Conservation (phyloP, 2,797 vertebrate species). For the Todus mexicanus region DNA sequence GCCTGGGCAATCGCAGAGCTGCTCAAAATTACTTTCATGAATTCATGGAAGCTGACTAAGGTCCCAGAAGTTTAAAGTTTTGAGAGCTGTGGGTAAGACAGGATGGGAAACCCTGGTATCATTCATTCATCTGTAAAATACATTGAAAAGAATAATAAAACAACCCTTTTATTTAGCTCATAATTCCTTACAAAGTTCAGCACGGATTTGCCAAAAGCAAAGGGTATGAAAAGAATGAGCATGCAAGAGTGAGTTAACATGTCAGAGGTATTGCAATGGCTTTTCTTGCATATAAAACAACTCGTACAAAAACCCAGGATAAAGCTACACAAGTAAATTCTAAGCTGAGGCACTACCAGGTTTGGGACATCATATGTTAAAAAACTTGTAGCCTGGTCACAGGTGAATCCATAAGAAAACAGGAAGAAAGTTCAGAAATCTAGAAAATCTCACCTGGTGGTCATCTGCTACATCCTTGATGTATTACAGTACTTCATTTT, state of each 20-base stretch:
- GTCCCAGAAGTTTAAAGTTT: not conserved
- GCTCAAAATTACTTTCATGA: not conserved
- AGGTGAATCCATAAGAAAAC: not conserved
- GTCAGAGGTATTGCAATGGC: not conserved
- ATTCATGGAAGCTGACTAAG: not conserved
- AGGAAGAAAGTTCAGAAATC: not conserved
- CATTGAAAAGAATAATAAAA: not conserved
- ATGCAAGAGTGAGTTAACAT: not conserved
- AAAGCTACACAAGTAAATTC: not conserved
- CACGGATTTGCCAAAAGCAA: not conserved
- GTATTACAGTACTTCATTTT: not conserved
- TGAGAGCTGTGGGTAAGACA: not conserved
- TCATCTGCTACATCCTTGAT: not conserved
- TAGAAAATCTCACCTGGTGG: not conserved
- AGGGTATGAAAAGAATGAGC: not conserved
- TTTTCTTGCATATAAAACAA: not conserved
- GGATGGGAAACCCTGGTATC: not conserved
- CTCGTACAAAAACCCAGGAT: not conserved
- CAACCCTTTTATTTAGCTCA: not conserved
- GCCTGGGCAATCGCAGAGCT: not conserved
- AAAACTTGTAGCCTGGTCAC: not conserved
- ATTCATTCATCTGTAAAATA: not conserved
- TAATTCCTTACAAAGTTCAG: not conserved
- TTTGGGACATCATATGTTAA: rapidly evolving
- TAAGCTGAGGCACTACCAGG: not conserved